These are phyloP conservation scores for Spea multiplicata DNA, from an alignment of 2,113 vertebrate genomes.

Conservation along the genomic window DNA sequence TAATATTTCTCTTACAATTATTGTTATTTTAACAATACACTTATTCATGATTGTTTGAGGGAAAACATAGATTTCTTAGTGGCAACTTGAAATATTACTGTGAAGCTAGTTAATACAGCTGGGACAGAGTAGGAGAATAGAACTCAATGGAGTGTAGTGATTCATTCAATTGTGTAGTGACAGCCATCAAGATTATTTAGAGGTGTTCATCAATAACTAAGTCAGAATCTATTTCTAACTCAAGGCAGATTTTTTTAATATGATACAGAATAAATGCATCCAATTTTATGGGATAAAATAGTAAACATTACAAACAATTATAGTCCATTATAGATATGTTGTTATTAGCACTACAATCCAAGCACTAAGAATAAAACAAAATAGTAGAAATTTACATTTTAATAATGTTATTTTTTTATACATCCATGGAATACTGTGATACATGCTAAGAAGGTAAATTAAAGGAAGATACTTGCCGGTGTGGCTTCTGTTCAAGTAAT, in stretches of 20 bases:
- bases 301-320: background rate
- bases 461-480: too few species aligned
- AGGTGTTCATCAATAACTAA: constrained; percentile 34
- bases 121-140: constrained; percentile 26
- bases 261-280: background rate
- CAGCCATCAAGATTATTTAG: constrained; percentile 40
- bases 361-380: background rate
- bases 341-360: too few species aligned
- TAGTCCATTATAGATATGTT: background rate
- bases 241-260: background rate
- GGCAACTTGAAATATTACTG: constrained; percentile 18
- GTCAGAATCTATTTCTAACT: constrained; percentile 24
- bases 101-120: constrained; percentile 18
- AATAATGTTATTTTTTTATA: too few species aligned
- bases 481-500: too few species aligned
- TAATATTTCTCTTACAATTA: background rate
- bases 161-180: constrained; percentile 35
- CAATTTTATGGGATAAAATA: background rate
- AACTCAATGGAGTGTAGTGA: constrained; percentile 31
- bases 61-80: constrained; percentile 11
- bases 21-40: background rate
- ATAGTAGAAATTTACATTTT: background rate
- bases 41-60: background rate
- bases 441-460: too few species aligned
- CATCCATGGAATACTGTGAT: too few species aligned